Conservation (phyloP, 2,797 vertebrate species). For the Silurus lanzhouensis region DNA sequence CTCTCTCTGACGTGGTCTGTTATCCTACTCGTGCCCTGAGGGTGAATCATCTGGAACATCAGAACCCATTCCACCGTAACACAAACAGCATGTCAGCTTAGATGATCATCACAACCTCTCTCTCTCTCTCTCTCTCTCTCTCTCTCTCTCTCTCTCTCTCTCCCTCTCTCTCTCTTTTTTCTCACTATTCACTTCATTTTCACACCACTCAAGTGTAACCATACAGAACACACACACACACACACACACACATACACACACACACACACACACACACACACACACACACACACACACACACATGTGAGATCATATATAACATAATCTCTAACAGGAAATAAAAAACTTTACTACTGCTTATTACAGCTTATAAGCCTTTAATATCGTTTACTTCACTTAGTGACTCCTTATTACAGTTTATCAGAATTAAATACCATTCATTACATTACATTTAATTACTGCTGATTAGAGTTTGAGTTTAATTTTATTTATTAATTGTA, state of each 20-base stretch:
- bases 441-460: no score
- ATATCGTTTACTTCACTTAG: no score
- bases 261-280: not conserved
- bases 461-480: no score
- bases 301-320: no score
- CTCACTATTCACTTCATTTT: not conserved
- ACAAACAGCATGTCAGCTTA: slow-evolving; percentile 66
- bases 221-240: not conserved
- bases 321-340: no score
- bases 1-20: slow-evolving; percentile 37
- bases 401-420: no score
- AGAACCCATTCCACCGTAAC: slow-evolving; percentile 66
- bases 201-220: not conserved
- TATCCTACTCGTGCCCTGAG: slow-evolving; percentile 60
- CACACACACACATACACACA: not conserved
- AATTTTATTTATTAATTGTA: no score
- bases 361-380: no score
- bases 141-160: not conserved
- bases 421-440: no score
- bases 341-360: no score
- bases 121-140: not conserved
- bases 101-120: slow-evolving; percentile 60
- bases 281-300: no score
- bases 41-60: slow-evolving; percentile 71
- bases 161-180: not conserved